These are phyloP conservation scores for Listronotus bonariensis DNA, from an alignment of 1,140 invertebrate species.

Conservation along the genomic window DNA sequence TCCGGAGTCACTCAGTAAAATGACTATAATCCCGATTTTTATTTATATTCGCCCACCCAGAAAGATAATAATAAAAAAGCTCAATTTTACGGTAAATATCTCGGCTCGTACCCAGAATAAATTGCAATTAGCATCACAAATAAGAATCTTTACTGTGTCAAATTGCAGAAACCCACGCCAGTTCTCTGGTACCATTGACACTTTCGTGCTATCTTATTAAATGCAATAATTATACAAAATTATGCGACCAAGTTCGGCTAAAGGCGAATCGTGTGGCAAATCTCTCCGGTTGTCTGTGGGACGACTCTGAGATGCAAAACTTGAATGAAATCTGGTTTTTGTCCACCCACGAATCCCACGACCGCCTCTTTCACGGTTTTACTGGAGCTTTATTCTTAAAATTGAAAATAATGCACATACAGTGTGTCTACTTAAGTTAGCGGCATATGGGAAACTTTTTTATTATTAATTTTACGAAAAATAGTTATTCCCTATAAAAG, in stretches of 20 bases:
- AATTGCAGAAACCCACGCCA: constrained; percentile 31
- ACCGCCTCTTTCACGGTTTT: constrained; percentile 8
- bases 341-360: constrained; percentile 31
- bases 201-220: constrained; percentile 36
- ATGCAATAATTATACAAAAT: constrained; percentile 38
- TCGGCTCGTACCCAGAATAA: constrained; percentile 13
- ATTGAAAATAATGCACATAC: not conserved
- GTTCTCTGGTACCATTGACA: constrained; percentile 25
- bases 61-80: too few species aligned
- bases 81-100: too few species aligned
- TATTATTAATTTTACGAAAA: too few species aligned
- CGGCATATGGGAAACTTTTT: too few species aligned
- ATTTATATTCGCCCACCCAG: too few species aligned
- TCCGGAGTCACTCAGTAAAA: too few species aligned
- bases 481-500: too few species aligned
- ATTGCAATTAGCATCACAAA: constrained; percentile 34
- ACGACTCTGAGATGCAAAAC: constrained; percentile 23
- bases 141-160: constrained; percentile 32
- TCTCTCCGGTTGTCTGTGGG: constrained; percentile 12
- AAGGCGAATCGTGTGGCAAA: constrained; percentile 18
- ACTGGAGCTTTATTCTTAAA: constrained; percentile 17
- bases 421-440: too few species aligned
- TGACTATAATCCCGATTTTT: too few species aligned
- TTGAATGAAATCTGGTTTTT: constrained; percentile 39
- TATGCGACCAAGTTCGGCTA: constrained; percentile 38